These are phyloP conservation scores for Pinctada fucata DNA, from an alignment of 2,888 invertebrate species.

Conservation along the genomic window DNA sequence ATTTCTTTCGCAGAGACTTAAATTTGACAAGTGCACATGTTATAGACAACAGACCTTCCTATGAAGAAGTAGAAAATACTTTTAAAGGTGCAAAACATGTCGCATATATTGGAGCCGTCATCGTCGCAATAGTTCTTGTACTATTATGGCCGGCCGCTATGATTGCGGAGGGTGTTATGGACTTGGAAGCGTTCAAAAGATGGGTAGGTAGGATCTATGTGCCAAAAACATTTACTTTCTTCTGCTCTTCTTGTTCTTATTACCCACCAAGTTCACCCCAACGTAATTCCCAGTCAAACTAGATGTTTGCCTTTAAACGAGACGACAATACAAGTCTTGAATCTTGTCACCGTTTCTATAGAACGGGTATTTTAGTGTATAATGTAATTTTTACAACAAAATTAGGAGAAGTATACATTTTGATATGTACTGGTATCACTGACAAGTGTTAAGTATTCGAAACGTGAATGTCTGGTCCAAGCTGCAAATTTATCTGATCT, in stretches of 20 bases:
- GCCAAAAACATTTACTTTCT: background rate
- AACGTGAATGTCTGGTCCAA: too few relatives aligned
- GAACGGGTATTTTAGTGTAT: too few relatives aligned
- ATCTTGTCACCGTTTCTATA: too few relatives aligned
- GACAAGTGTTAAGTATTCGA: too few relatives aligned
- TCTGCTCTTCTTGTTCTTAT: background rate
- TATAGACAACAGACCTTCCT: slow-evolving; percentile 69
- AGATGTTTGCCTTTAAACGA: too few relatives aligned
- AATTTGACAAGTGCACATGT: slow-evolving; percentile 61
- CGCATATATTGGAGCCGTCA: slow-evolving; percentile 59
- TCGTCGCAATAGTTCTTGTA: slow-evolving; percentile 59
- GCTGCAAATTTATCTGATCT: too few relatives aligned
- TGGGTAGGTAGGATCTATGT: slow-evolving; percentile 62
- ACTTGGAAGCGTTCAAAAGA: slow-evolving; percentile 51
- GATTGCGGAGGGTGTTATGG: slow-evolving; percentile 62
- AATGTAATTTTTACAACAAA: too few relatives aligned
- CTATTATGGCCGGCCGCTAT: slow-evolving; percentile 70
- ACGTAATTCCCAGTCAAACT: too few relatives aligned
- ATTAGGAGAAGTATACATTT: too few relatives aligned
- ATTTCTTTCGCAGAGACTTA: slow-evolving; percentile 71
- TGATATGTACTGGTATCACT: too few relatives aligned
- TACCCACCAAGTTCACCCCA: too few relatives aligned
- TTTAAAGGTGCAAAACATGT: slow-evolving; percentile 60
- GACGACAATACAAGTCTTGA: too few relatives aligned
- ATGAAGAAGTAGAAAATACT: slow-evolving; percentile 62